phyloP scores from a whole-genome alignment of 92 coral and sea anemone species.

The Blastomussa wellsi region DNA sequence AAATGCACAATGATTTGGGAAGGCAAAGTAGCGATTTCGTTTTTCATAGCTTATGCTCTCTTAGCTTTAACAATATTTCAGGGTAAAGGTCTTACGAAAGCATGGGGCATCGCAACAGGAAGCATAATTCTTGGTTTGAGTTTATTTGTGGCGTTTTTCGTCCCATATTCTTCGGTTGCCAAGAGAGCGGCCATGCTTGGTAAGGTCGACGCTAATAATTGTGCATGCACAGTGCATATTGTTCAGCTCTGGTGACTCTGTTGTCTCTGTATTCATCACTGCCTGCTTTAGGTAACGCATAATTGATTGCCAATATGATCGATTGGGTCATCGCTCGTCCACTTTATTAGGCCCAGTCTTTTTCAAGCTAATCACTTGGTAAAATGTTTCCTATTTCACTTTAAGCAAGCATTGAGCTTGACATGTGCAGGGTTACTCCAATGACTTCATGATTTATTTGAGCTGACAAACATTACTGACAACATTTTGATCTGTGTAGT shows the following conservation, averaged over 20 bases:
- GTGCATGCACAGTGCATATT: neutral
- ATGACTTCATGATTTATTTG: no score
- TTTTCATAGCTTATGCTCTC: slow-evolving; percentile 66
- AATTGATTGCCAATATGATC: neutral
- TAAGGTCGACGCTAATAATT: neutral
- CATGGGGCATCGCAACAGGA: slow-evolving; percentile 43
- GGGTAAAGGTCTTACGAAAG: slow-evolving; percentile 1
- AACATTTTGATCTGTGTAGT: no score
- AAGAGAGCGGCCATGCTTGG: slow-evolving; percentile 83
- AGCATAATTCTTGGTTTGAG: slow-evolving; percentile 43
- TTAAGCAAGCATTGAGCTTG: no score
- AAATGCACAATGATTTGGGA: slow-evolving; percentile 31
- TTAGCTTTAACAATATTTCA: slow-evolving; percentile 52
- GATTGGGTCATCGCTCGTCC: neutral
- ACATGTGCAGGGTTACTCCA: no score
- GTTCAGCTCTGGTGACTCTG: neutral
- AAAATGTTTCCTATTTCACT: no score
- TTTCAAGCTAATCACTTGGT: no score
- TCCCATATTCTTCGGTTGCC: slow-evolving; percentile 76
- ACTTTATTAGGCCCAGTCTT: neutral
- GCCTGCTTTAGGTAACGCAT: neutral
- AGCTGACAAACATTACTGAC: neutral
- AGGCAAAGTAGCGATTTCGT: slow-evolving; percentile 65
- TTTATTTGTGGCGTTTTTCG: slow-evolving; percentile 49
- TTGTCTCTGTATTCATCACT: no score